Evolutionary conservation across 2,113 vertebrate species (phyloP).

Genomic region (Hypanus sabinus): DNA sequence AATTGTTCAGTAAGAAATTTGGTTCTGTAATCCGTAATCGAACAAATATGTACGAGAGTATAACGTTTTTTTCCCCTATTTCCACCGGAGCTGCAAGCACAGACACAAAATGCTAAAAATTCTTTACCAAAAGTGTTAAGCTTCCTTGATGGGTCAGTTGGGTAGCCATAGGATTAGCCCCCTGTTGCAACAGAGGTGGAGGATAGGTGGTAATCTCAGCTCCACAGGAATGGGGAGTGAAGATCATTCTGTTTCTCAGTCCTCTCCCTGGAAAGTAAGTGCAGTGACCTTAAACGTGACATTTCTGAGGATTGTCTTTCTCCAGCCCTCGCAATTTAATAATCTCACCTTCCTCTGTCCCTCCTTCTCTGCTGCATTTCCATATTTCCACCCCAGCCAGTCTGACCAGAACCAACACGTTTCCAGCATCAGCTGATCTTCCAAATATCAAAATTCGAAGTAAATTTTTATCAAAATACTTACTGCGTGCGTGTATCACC

Average conservation of each 20-base stretch:
- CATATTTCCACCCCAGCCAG: neutral
- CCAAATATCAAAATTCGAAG: neutral
- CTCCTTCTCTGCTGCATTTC: neutral
- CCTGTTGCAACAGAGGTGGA: neutral
- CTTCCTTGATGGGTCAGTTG: neutral
- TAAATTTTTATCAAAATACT: too few species aligned
- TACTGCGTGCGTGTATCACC: too few species aligned
- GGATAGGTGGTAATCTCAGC: neutral
- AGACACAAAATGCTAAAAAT: neutral
- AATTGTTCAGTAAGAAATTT: slow-evolving; percentile 7
- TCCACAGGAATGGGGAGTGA: neutral
- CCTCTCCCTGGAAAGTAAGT: neutral
- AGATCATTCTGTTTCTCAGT: neutral
- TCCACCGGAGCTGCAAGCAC: neutral
- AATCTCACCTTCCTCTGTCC: neutral
- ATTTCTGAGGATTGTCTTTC: neutral
- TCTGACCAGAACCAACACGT: neutral
- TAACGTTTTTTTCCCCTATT: neutral
- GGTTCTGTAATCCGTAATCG: too few species aligned
- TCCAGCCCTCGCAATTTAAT: neutral
- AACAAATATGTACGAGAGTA: neutral
- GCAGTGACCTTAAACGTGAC: neutral
- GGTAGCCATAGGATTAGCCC: neutral
- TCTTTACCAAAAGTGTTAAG: neutral
- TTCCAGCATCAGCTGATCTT: neutral